Evolutionary conservation across 2,888 invertebrate genomes (phyloP), one percentile per base, ranked within the genome.

Genomic region (Ichneumon xanthorius): DNA sequence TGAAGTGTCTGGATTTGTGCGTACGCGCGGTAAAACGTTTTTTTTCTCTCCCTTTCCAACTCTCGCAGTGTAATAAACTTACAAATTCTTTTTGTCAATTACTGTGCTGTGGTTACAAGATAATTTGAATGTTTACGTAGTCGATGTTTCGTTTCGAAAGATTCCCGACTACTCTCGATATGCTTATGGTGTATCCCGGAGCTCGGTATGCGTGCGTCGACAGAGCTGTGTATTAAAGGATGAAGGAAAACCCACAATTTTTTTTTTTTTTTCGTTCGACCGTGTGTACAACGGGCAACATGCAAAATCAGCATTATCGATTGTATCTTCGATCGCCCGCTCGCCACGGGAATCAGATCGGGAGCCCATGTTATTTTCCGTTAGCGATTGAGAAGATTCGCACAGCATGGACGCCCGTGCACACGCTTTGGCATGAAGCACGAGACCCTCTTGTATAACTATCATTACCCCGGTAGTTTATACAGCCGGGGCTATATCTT

Each of bases 381-480:
- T 67, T 53, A 72, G 72, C 68, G 73, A 63, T 37, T 22, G 68
- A 78, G 68, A 72, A 61, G 67, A 85, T 76, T 72, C 58, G 40
- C 63, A 30, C 72, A 58, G 65, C 53, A 63, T 33, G 79, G 61
- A 63, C 22, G 77, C 70, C 67, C 67, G 58, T 58, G 40, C 61
- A 50, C 61, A 63, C 50, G 48, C 50, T 78, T 45, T 84, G 80
- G 80, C 80, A 80, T 84, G 75, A 81, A 58, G 50, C 63, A 50
- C 80, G 72, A 65, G 53, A 76, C 72, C 76, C 79, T 67, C 85
- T 83, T 80, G 85, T 87, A 88, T 88, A 87, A 89, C 89, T 89
- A 90, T 90, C 89, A 90, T 90, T 89, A 89, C 68, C 80, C 73
- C 71, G 79, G 86, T 78, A 80, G 79, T 87, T 88, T 87, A 80